Evolutionary conservation across 2,888 invertebrate species (phyloP).

Genomic region (Apantesis nais): DNA sequence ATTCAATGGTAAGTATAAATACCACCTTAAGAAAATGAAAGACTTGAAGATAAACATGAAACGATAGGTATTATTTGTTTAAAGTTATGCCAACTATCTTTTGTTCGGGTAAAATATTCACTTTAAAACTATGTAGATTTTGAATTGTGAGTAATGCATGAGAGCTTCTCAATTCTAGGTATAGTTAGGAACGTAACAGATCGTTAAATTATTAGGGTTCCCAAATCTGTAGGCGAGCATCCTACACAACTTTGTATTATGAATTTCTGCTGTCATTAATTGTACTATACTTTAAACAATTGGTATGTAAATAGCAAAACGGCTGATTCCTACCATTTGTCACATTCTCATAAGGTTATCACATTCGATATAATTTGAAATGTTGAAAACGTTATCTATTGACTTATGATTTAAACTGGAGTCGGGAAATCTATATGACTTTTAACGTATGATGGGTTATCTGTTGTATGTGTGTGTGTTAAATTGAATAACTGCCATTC

Average conservation of each 20-base stretch:
- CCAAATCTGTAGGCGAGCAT: background rate
- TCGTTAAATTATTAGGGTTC: background rate
- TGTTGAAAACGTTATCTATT: background rate
- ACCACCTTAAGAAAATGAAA: background rate
- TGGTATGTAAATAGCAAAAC: background rate
- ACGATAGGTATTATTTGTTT: background rate
- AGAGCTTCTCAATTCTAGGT: background rate
- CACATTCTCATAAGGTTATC: conserved; percentile 1
- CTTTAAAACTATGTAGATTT: background rate
- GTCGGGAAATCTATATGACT: background rate
- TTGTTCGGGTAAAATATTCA: background rate
- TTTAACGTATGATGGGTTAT: background rate
- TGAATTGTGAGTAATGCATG: background rate
- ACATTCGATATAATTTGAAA: background rate
- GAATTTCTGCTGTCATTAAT: background rate
- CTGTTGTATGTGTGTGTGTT: background rate
- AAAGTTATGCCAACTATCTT: background rate
- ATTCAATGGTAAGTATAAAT: background rate
- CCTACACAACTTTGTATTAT: background rate
- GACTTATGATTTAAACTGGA: background rate
- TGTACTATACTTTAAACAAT: background rate
- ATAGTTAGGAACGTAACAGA: background rate
- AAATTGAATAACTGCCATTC: too few species aligned
- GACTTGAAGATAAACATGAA: too few species aligned
- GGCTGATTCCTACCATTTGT: background rate